A percentile compares a stretch with the other conserved stretches of the same genome.
These are phyloP conservation scores for Epicampocera succincta DNA, from an alignment of 2,888 invertebrate genomes.

Conservation along the genomic window DNA sequence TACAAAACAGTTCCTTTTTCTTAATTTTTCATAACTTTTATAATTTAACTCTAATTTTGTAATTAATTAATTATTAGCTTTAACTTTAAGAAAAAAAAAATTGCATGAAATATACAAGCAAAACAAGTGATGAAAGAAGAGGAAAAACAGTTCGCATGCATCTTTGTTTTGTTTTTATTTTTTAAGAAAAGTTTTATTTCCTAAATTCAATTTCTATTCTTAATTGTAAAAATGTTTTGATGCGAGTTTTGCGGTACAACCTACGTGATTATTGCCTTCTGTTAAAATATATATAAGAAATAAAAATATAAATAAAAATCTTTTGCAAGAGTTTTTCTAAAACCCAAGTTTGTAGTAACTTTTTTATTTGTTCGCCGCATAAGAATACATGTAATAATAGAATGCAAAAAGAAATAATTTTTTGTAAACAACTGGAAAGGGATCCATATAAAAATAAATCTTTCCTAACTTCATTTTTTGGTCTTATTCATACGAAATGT, in stretches of 20 bases:
- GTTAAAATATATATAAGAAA: slow-evolving; percentile 22
- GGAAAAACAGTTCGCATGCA: slow-evolving; percentile 33
- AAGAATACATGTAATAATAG: slow-evolving; percentile 64
- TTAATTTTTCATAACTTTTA: too few relatives aligned
- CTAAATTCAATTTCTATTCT: slow-evolving; percentile 14
- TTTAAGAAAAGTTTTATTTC: slow-evolving; percentile 3
- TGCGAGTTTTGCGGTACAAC: slow-evolving; percentile 71
- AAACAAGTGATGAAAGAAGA: neutral
- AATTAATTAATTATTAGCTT: slow-evolving; percentile 14
- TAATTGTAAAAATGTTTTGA: slow-evolving; percentile 47
- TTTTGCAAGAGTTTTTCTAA: slow-evolving; percentile 4
- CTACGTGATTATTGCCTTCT: slow-evolving; percentile 71
- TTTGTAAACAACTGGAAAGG: too few relatives aligned
- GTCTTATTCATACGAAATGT: too few relatives aligned
- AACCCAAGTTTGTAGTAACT: neutral
- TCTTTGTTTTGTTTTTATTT: slow-evolving; percentile 22
- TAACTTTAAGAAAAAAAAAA: slow-evolving; percentile 6
- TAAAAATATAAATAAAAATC: slow-evolving; percentile 28
- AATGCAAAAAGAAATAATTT: slow-evolving; percentile 20
- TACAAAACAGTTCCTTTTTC: too few relatives aligned
- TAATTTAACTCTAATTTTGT: neutral
- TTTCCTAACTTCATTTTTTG: too few relatives aligned
- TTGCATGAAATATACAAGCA: slow-evolving; percentile 20
- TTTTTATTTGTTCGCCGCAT: neutral
- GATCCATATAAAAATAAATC: too few relatives aligned